Percentiles rank a stretch among this genome's conserved stretches.
Evolutionary conservation across 1,140 invertebrate genomes (phyloP).

Genomic region (Brachionus angularis): DNA sequence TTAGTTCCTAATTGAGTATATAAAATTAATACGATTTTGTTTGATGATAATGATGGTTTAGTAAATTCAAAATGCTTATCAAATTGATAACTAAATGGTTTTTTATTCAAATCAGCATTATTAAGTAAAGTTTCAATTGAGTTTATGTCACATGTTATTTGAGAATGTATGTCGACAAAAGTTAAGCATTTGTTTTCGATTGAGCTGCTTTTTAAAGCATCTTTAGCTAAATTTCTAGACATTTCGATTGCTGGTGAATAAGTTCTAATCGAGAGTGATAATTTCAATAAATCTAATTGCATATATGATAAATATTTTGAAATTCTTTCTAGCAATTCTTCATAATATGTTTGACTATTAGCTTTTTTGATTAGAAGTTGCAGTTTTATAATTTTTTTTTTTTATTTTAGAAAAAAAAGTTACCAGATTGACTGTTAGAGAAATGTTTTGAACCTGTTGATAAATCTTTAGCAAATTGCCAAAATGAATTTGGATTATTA

Average conservation of each 20-base stretch:
- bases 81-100: slow-evolving; percentile 13
- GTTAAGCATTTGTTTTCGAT: slow-evolving; percentile 22
- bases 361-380: not conserved
- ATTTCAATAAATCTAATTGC: slow-evolving; percentile 30
- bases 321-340: slow-evolving; percentile 10
- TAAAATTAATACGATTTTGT: not conserved
- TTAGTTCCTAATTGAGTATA: slow-evolving; percentile 19
- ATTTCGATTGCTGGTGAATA: slow-evolving; percentile 42
- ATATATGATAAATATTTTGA: slow-evolving; percentile 7
- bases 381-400: not conserved
- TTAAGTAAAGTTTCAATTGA: not conserved
- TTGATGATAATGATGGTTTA: not conserved
- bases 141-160: not conserved
- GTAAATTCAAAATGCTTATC: slow-evolving; percentile 11
- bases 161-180: slow-evolving; percentile 33
- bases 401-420: not conserved
- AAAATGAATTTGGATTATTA: not conserved
- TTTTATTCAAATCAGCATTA: not conserved
- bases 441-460: not conserved
- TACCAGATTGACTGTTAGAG: not conserved
- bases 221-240: slow-evolving; percentile 30
- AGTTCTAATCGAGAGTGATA: slow-evolving; percentile 4
- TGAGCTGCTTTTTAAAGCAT: not conserved
- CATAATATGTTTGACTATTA: slow-evolving; percentile 31
- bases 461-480: slow-evolving; percentile 26